A percentile compares a stretch with the other conserved stretches of the same genome.
Evolutionary conservation across 2,113 vertebrate species (phyloP).

Genomic region (Antechinus stuartii): DNA sequence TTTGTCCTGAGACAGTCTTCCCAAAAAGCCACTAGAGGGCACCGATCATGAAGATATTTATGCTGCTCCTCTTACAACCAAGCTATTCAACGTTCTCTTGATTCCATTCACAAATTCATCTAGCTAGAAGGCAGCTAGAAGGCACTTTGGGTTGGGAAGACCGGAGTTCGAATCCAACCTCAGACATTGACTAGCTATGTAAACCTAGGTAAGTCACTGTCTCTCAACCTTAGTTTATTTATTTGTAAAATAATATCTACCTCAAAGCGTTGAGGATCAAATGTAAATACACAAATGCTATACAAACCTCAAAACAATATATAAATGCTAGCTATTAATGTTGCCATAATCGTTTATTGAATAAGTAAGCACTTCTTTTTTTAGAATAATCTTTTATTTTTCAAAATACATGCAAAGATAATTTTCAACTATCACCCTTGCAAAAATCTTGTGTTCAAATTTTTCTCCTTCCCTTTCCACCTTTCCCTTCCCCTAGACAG

Average conservation of each 20-base stretch:
- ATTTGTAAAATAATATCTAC: background rate
- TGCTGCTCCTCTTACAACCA: background rate
- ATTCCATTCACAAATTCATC: background rate
- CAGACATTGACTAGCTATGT: background rate
- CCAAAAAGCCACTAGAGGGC: background rate
- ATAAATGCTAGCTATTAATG: background rate
- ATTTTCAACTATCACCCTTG: too few species aligned
- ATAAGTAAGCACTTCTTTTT: background rate
- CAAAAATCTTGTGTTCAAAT: too few species aligned
- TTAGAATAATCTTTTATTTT: too few species aligned
- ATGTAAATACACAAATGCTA: background rate
- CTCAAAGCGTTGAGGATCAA: background rate
- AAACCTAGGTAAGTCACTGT: background rate
- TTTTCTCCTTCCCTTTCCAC: too few species aligned
- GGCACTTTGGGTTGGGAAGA: background rate
- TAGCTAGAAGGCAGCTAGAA: background rate
- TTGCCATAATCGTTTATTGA: background rate
- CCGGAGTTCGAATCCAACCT: background rate
- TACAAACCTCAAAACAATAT: background rate
- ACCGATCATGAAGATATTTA: background rate
- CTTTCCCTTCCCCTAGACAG: too few species aligned
- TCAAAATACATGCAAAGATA: too few species aligned
- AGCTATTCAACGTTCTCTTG: background rate
- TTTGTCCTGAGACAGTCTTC: background rate
- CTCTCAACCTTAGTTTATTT: background rate